Evolutionary conservation across 1,140 invertebrate genomes (phyloP).

Genomic region (Megalopta genalis): DNA sequence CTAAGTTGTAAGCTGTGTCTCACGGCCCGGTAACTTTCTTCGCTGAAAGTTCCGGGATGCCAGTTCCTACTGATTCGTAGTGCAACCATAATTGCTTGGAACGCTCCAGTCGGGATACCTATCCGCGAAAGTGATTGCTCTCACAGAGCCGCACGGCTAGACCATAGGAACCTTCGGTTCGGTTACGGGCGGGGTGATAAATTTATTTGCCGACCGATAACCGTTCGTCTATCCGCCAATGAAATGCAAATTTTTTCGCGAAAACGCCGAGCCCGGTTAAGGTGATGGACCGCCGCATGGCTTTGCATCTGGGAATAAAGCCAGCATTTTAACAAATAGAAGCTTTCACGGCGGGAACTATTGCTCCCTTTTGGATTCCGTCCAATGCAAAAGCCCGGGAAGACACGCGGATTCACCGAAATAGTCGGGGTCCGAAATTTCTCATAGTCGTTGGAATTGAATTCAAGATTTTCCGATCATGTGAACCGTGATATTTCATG

Average conservation of each 20-base stretch:
- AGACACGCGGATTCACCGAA: neutral
- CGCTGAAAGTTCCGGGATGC: neutral
- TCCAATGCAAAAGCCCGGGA: neutral
- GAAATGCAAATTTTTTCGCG: constrained; percentile 1
- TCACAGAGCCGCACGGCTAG: neutral
- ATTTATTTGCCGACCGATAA: neutral
- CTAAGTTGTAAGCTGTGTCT: neutral
- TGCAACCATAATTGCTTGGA: neutral
- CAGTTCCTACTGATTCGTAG: neutral
- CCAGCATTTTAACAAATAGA: constrained; percentile 3
- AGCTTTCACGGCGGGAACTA: neutral
- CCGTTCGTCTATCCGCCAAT: neutral
- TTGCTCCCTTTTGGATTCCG: neutral
- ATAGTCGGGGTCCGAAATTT: neutral
- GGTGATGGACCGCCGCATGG: neutral
- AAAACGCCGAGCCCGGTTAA: neutral
- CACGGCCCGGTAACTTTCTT: neutral
- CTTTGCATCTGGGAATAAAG: neutral
- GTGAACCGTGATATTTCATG: neutral
- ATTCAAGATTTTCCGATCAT: neutral
- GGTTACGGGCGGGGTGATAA: neutral
- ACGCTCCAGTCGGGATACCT: neutral
- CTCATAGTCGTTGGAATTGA: neutral
- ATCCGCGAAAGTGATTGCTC: neutral
- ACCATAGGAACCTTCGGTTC: neutral